Percentiles rank a stretch among this genome's conserved stretches.
phyloP scores from a whole-genome alignment of 2,797 vertebrate genomes.

The Buphagus erythrorhynchus region DNA sequence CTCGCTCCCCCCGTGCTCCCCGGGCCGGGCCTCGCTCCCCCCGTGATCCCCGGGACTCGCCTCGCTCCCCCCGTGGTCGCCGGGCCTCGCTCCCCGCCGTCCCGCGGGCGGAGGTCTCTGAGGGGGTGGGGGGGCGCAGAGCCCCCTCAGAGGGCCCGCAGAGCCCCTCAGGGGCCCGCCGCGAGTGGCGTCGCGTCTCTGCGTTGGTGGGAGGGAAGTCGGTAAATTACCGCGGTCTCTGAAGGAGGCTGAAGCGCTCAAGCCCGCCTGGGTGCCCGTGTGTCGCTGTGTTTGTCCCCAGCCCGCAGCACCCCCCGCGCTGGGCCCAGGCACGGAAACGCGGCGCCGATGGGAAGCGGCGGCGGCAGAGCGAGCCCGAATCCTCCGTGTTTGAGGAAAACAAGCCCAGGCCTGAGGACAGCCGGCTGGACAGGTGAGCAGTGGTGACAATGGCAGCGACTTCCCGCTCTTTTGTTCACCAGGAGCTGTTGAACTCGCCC shows the following conservation, averaged over 20 bases:
- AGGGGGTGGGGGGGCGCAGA: neutral
- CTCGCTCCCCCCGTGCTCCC: too few relatives aligned
- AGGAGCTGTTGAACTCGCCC: fast-evolving
- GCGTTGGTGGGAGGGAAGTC: fast-evolving
- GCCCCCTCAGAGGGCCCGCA: neutral
- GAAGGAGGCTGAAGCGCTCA: fast-evolving
- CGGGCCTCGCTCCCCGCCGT: too few relatives aligned
- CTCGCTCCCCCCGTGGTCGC: too few relatives aligned
- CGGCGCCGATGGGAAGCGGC: slow-evolving; percentile 77
- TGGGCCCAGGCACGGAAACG: slow-evolving; percentile 84
- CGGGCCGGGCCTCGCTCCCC: too few relatives aligned
- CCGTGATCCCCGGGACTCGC: neutral
- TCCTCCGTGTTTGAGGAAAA: neutral
- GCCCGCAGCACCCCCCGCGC: slow-evolving; percentile 62
- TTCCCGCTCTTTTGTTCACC: neutral
- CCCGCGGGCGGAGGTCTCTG: too few relatives aligned
- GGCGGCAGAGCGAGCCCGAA: slow-evolving; percentile 41
- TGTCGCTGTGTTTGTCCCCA: neutral
- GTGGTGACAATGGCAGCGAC: fast-evolving
- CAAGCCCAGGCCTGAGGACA: neutral
- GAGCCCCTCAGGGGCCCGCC: neutral
- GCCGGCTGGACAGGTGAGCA: slow-evolving; percentile 73
- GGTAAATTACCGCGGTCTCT: fast-evolving
- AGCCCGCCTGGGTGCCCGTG: fast-evolving
- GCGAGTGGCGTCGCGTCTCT: neutral